These are phyloP conservation scores for Chaetura pelagica DNA, from an alignment of 2,113 vertebrate genomes.

Conservation along the genomic window DNA sequence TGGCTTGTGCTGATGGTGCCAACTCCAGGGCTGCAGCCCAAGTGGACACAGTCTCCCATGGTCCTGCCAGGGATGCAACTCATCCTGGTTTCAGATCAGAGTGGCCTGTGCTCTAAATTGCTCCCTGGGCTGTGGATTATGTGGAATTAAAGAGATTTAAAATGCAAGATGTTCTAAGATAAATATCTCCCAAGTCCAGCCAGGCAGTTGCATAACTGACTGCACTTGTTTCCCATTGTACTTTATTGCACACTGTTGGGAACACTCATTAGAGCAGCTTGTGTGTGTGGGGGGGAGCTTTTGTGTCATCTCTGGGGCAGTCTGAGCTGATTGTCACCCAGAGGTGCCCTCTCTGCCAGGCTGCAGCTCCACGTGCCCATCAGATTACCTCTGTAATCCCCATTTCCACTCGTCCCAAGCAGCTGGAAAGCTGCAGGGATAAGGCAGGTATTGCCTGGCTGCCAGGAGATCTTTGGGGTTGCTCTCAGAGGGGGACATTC, in stretches of 20 bases:
- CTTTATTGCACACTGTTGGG: neutral
- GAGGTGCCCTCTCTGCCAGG: neutral
- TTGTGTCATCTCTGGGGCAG: neutral
- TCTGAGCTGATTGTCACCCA: accelerated
- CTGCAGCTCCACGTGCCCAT: neutral
- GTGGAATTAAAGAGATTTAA: slow-evolving; percentile 64
- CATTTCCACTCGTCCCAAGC: accelerated
- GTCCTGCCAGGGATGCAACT: neutral
- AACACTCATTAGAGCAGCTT: accelerated
- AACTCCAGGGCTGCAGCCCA: neutral
- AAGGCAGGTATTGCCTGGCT: neutral
- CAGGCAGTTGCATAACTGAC: neutral
- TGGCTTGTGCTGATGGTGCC: neutral
- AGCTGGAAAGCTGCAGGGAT: neutral
- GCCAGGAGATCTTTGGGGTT: accelerated
- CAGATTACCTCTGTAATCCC: slow-evolving; percentile 30
- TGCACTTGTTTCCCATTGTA: neutral
- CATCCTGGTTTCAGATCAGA: neutral
- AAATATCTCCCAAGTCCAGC: slow-evolving; percentile 40
- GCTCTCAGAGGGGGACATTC: accelerated
- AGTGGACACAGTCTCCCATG: accelerated
- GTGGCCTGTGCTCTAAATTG: neutral
- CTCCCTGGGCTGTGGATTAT: slow-evolving; percentile 33
- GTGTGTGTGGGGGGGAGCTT: neutral
- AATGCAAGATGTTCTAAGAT: slow-evolving; percentile 69